Evolutionary conservation across 2,113 vertebrate species (phyloP), one percentile per base, ranked within the genome.

Genomic region (Cryptoleucopteryx plumbea): DNA sequence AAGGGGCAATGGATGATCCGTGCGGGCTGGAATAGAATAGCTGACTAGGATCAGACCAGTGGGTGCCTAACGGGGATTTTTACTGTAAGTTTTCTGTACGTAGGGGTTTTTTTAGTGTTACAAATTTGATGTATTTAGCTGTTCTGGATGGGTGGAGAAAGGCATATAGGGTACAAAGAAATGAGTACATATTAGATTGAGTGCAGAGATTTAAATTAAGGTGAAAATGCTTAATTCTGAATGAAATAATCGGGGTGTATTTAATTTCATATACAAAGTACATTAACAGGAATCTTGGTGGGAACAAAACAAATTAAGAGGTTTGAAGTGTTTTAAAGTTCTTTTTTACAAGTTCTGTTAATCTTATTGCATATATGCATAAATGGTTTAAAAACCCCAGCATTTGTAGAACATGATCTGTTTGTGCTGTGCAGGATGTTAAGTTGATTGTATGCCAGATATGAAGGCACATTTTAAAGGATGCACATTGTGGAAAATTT

Each of bases 401-500:
- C 6, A 1, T 77, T 75, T 82, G 23, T 63, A n/a, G 42, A 42
- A 43, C 13, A 13, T 48, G 40, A 48, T 93, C 13, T 75, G 31
- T 78, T 93, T 82, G 52, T 79, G 34, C 78, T 66, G 6, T 43
- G 62, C 86, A 93, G 93, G 84, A 94, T 94, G 81, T 94, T 72
- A 20, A 36, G 62, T 65, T 93, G 89, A 66, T 73, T 62, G 36
- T 61, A 50, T 77, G 62, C 53, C 74, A 77, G 86, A 85, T 82
- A 81, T 12, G 48, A 85, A 82, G 73, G 48, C 56, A 48, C 6
- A 5, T 86, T 91, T 85, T 62, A 91, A 61, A 96, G 86, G 77
- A 95, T 91, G 40, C 81, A 75, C 43, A 14, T 95, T 92, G 56
- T 85, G 77, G 84, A 94, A 95, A 22, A 84, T 68, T 43, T 97